phyloP scores from a whole-genome alignment of 2,888 invertebrate genomes.

The Dryobota labecula region DNA sequence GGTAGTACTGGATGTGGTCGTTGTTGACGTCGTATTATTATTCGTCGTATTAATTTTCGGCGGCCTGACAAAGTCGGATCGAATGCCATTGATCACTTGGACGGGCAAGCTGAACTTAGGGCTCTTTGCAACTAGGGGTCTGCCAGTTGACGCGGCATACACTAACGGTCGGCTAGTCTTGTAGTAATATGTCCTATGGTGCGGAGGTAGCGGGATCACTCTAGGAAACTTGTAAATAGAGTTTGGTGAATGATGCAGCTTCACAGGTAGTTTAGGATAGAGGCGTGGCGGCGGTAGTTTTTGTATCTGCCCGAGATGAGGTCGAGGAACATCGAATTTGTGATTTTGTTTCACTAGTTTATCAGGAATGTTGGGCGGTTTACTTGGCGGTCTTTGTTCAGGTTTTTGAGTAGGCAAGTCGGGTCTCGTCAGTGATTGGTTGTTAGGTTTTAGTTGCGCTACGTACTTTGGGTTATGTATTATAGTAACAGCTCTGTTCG shows the following conservation, averaged over 20 bases:
- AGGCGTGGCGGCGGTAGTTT: conserved; percentile 74
- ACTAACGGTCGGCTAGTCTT: conserved; percentile 72
- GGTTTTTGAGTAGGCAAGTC: conserved; percentile 73
- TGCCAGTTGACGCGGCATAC: conserved; percentile 77
- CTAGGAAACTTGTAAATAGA: conserved; percentile 81
- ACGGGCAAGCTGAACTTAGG: conserved; percentile 83
- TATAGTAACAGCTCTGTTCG: conserved; percentile 79
- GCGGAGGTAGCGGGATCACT: conserved; percentile 78
- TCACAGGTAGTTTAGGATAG: conserved; percentile 75
- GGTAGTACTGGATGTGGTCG: conserved; percentile 74
- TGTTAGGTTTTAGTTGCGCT: conserved; percentile 64
- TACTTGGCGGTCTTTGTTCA: conserved; percentile 80
- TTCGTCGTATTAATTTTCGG: conserved; percentile 72
- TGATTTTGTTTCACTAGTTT: conserved; percentile 72
- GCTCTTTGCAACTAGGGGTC: conserved; percentile 75
- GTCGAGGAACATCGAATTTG: conserved; percentile 73
- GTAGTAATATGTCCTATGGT: conserved; percentile 71
- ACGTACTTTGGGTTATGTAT: conserved; percentile 80
- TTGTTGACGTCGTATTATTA: conserved; percentile 60
- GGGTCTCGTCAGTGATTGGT: conserved; percentile 64
- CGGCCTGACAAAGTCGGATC: conserved; percentile 81
- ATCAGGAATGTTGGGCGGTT: conserved; percentile 80
- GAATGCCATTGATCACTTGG: conserved; percentile 85
- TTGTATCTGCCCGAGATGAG: conserved; percentile 73
- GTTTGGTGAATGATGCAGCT: conserved; percentile 74